Percentiles rank a stretch among this genome's conserved stretches.
Evolutionary conservation across 2,797 vertebrate genomes (phyloP).

Genomic region (Diceros bicornis): DNA sequence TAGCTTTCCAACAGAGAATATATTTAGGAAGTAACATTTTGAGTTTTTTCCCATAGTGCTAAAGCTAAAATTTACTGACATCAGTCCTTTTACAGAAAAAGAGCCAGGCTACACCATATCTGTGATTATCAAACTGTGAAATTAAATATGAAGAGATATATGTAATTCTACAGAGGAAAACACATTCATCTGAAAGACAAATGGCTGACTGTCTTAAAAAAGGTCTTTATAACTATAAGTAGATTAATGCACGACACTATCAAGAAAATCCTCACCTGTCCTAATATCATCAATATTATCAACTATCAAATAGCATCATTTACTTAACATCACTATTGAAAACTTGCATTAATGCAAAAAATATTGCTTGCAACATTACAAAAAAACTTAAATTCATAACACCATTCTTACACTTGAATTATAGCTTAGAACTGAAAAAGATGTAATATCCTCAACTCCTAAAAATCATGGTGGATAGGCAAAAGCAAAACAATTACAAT

Average conservation of each 20-base stretch:
- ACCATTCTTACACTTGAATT: constrained; percentile 47
- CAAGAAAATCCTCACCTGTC: background rate
- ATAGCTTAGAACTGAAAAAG: constrained; percentile 51
- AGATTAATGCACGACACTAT: constrained; percentile 38
- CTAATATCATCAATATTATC: constrained; percentile 8
- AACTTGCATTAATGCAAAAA: constrained; percentile 45
- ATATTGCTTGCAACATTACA: constrained; percentile 1
- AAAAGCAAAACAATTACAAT: constrained; percentile 57
- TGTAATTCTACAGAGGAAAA: constrained; percentile 45
- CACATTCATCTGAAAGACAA: constrained; percentile 55
- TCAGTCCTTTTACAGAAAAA: constrained; percentile 54
- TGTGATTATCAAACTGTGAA: constrained; percentile 4
- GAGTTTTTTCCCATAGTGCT: background rate
- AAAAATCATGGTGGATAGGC: constrained; percentile 28
- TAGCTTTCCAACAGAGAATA: constrained; percentile 18
- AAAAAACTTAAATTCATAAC: background rate
- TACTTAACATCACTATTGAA: constrained; percentile 54
- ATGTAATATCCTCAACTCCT: background rate
- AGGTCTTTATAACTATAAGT: background rate
- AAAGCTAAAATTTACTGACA: constrained; percentile 50
- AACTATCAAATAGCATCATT: constrained; percentile 39
- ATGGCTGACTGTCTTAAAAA: constrained; percentile 46
- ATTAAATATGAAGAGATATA: constrained; percentile 38
- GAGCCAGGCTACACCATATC: background rate
- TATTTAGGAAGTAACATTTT: constrained; percentile 29